Percentiles rank a stretch among this genome's conserved stretches.
Conservation (phyloP, 2,113 vertebrate genomes). For the Parus major region DNA sequence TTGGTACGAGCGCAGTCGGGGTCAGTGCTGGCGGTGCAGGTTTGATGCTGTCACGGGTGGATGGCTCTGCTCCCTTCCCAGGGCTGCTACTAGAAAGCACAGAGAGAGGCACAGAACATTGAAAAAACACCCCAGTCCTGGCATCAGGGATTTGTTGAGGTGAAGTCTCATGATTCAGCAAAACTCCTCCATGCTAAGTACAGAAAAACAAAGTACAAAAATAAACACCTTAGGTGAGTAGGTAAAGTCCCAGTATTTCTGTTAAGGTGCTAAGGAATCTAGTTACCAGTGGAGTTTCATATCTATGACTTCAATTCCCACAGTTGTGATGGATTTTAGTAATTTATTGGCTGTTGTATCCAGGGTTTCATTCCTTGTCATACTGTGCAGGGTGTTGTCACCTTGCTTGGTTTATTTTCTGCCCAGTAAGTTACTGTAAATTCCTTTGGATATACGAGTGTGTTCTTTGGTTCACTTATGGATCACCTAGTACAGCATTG, state of each 20-base stretch:
- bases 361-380: background rate
- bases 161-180: background rate
- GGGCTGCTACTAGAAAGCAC: background rate
- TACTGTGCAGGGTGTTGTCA: background rate
- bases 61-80: background rate
- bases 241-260: background rate
- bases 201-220: background rate
- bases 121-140: fast-evolving
- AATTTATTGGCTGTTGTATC: background rate
- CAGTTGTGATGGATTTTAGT: background rate
- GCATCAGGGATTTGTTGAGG: background rate
- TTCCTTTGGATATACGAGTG: background rate
- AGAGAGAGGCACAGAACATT: background rate
- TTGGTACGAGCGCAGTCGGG: background rate
- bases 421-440: background rate
- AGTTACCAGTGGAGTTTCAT: background rate
- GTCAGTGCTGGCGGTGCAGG: background rate
- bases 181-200: background rate
- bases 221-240: background rate
- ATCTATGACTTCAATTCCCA: background rate
- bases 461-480: background rate
- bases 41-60: background rate
- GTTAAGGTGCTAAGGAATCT: background rate
- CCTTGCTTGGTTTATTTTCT: background rate
- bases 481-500: background rate